phyloP scores from a whole-genome alignment of 2,113 vertebrate genomes.

The Actinemys pallida region DNA sequence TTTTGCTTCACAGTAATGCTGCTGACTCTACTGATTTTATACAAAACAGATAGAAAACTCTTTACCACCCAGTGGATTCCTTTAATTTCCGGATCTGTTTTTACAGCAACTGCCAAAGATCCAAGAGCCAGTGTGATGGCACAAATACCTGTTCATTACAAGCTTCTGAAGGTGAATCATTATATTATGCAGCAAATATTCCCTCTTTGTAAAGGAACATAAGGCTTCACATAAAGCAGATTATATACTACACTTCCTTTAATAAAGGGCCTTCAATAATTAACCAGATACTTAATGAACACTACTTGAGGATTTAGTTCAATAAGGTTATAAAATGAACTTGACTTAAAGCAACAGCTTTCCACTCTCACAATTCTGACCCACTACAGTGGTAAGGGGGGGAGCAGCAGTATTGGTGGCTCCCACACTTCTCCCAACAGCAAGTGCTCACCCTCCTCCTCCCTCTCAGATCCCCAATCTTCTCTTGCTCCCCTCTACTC shows the following conservation, averaged over 20 bases:
- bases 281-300: slow-evolving; percentile 6
- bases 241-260: not conserved
- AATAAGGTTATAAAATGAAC: not conserved
- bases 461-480: not conserved
- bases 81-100: not conserved
- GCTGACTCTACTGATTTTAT: not conserved
- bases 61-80: not conserved
- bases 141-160: not conserved
- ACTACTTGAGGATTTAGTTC: not conserved
- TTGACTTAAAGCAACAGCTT: not conserved
- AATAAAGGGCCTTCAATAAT: not conserved
- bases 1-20: not conserved
- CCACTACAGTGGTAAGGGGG: rapidly evolving
- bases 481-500: not conserved
- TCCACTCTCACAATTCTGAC: not conserved
- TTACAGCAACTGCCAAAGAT: not conserved
- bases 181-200: not conserved
- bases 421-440: not conserved
- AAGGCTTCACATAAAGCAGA: not conserved
- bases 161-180: not conserved
- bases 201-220: not conserved
- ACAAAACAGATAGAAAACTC: not conserved
- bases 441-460: not conserved
- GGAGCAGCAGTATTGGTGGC: not conserved
- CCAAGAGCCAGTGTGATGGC: not conserved